These are phyloP conservation scores for Cylindroiulus punctatus DNA, from an alignment of 2,888 invertebrate genomes.

Conservation along the genomic window DNA sequence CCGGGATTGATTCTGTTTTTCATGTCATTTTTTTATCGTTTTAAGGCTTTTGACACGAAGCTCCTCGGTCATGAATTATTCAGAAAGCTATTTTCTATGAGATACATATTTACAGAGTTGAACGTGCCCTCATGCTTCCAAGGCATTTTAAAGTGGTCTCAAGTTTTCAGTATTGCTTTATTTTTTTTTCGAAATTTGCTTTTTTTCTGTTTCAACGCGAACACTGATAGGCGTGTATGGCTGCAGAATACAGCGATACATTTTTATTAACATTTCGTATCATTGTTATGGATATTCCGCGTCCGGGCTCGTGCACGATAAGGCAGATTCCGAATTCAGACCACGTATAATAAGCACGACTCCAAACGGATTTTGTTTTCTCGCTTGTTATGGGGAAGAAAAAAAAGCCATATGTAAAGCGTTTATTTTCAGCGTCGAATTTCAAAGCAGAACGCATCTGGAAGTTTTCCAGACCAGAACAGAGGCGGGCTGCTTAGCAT, in stretches of 20 bases:
- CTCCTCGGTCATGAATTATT: not conserved
- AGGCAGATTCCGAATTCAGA: not conserved
- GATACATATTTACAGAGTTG: slow-evolving; percentile 18
- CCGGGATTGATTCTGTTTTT: not conserved
- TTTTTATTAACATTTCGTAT: slow-evolving; percentile 17
- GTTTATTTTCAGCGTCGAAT: slow-evolving; percentile 9
- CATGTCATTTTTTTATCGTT: slow-evolving; percentile 24
- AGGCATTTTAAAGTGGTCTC: slow-evolving; percentile 38
- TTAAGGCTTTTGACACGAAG: slow-evolving; percentile 25
- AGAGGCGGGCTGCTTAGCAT: not conserved
- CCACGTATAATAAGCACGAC: slow-evolving; percentile 38
- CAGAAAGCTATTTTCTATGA: slow-evolving; percentile 32
- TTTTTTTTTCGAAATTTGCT: not conserved
- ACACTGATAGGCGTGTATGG: not conserved
- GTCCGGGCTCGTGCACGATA: not conserved
- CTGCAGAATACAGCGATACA: not conserved
- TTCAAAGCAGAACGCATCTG: not conserved
- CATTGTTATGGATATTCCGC: not conserved
- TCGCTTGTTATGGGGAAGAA: not conserved
- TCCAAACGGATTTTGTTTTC: slow-evolving; percentile 27
- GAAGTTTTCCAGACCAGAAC: not conserved
- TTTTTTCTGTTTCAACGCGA: not conserved
- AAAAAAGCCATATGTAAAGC: not conserved
- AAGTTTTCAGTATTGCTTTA: slow-evolving; percentile 30
- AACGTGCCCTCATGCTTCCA: not conserved